phyloP scores from a whole-genome alignment of 1,140 invertebrate genomes.

The Ips typographus region DNA sequence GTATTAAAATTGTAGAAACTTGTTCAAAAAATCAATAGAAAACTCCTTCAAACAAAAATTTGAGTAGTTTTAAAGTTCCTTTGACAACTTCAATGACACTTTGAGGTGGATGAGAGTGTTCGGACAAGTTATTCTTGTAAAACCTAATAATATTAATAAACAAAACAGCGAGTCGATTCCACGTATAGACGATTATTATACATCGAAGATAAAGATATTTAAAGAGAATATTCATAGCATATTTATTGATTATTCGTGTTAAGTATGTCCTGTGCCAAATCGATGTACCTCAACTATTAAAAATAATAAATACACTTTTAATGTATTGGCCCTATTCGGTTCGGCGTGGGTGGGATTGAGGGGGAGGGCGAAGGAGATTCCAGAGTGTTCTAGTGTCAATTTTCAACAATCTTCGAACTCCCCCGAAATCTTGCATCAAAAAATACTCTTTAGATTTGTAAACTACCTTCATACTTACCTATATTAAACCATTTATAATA shows the following conservation, averaged over 20 bases:
- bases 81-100: too few relatives aligned
- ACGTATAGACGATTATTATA: conserved; percentile 36
- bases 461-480: too few relatives aligned
- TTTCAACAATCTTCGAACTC: neutral
- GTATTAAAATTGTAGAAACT: too few relatives aligned
- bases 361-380: neutral
- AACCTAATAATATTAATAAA: neutral
- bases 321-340: conserved; percentile 9
- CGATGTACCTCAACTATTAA: conserved; percentile 47
- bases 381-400: too few relatives aligned
- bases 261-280: conserved; percentile 47
- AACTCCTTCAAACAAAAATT: too few relatives aligned
- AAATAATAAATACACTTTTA: conserved; percentile 27
- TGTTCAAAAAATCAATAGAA: too few relatives aligned
- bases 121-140: too few relatives aligned
- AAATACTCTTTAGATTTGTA: neutral
- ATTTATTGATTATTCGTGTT: conserved; percentile 39
- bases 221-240: conserved; percentile 39
- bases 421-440: neutral
- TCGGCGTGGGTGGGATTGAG: neutral
- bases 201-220: conserved; percentile 39
- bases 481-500: too few relatives aligned
- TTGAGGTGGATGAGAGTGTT: too few relatives aligned
- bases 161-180: conserved; percentile 32
- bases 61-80: too few relatives aligned